These are phyloP conservation scores for Himalopsyche kuldschensis DNA, from an alignment of 2,888 invertebrate species.

Conservation along the genomic window DNA sequence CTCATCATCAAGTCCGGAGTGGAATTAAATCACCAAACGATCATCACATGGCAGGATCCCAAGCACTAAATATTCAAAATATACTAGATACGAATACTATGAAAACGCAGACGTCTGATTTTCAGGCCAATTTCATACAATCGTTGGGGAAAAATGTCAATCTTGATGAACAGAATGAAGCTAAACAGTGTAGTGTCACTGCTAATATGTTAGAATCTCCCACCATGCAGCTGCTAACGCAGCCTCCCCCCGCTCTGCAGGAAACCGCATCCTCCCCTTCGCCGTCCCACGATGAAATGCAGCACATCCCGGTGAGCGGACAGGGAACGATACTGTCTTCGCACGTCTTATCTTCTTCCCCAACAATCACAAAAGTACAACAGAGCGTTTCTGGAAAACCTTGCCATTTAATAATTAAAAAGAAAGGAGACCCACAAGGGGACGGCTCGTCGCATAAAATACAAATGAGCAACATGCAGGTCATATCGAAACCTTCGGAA, in stretches of 20 bases:
- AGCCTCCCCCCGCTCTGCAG: conserved; percentile 50
- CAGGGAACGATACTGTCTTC: background rate
- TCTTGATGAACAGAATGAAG: conserved; percentile 44
- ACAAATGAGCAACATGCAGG: conserved; percentile 53
- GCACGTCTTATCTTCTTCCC: conserved; percentile 43
- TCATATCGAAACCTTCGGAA: conserved; percentile 53
- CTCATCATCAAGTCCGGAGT: conserved; percentile 34
- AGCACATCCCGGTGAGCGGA: conserved; percentile 28
- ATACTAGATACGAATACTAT: conserved; percentile 47
- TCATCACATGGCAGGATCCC: conserved; percentile 35
- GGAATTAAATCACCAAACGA: conserved; percentile 35
- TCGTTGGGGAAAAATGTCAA: conserved; percentile 48
- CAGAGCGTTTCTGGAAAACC: conserved; percentile 47
- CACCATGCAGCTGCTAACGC: conserved; percentile 52
- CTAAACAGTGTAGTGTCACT: conserved; percentile 50
- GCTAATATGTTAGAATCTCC: conserved; percentile 49
- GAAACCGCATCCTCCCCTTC: conserved; percentile 45
- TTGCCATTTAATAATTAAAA: conserved; percentile 54
- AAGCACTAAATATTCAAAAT: conserved; percentile 45
- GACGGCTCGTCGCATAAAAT: conserved; percentile 46
- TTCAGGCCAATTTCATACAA: conserved; percentile 57
- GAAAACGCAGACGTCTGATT: conserved; percentile 41
- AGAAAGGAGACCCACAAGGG: conserved; percentile 44
- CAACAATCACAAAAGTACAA: conserved; percentile 44
- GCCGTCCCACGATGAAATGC: conserved; percentile 41